Conservation (phyloP, 2,888 invertebrate genomes). For the Drosophila cognata region DNA sequence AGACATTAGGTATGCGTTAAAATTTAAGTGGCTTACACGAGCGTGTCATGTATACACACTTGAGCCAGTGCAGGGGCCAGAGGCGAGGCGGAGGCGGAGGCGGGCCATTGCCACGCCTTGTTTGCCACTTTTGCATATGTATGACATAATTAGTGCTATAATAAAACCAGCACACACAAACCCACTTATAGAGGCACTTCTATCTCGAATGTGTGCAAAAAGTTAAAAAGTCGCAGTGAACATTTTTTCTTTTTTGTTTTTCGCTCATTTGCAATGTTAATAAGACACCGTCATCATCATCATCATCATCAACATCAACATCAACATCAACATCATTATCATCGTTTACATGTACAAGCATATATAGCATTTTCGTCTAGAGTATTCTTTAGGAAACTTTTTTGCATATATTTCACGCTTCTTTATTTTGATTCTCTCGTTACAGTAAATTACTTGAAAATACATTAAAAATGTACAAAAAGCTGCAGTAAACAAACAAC, state of each 20-base stretch:
- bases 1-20: constrained; percentile 76
- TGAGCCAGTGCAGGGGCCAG: constrained; percentile 6
- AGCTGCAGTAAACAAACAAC: constrained; percentile 37
- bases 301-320: constrained; percentile 10
- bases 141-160: constrained; percentile 79
- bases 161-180: constrained; percentile 55
- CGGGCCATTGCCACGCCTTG: constrained; percentile 43
- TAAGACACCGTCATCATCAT: constrained; percentile 43
- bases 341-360: neutral
- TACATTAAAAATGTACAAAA: constrained; percentile 72
- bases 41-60: constrained; percentile 70
- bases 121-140: constrained; percentile 79
- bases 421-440: constrained; percentile 37
- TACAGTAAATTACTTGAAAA: constrained; percentile 73
- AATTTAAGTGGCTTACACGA: constrained; percentile 76
- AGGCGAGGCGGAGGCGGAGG: constrained; percentile 3
- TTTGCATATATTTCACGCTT: constrained; percentile 71
- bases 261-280: constrained; percentile 74
- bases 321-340: constrained; percentile 13
- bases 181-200: constrained; percentile 38
- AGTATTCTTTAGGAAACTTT: constrained; percentile 19
- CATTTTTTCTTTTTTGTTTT: constrained; percentile 16
- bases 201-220: constrained; percentile 49
- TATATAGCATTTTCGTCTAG: constrained; percentile 17
- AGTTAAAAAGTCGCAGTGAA: constrained; percentile 66